A percentile compares a stretch with the other conserved stretches of the same genome.
phyloP scores from a whole-genome alignment of 2,888 invertebrate genomes.

The Marasmarcha lunaedactyla region DNA sequence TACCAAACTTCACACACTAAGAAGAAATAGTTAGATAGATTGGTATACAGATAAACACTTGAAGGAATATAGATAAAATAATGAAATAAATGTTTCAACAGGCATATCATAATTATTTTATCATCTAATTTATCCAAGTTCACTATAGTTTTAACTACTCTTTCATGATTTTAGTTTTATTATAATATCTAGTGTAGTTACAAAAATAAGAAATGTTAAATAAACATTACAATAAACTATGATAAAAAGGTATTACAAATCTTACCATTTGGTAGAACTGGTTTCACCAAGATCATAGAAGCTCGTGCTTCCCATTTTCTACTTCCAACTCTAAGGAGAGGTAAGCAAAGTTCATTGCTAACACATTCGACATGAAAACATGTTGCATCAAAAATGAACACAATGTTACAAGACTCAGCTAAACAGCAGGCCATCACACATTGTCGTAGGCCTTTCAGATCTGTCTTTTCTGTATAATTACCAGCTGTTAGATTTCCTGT shows the following conservation, averaged over 20 bases:
- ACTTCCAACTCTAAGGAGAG: conserved; percentile 62
- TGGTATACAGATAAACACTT: no score
- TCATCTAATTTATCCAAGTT: no score
- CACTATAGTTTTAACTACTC: no score
- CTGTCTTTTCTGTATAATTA: conserved; percentile 68
- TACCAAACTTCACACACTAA: not conserved
- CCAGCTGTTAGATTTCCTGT: conserved; percentile 70
- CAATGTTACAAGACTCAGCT: conserved; percentile 79
- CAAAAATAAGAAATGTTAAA: no score
- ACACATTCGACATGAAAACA: conserved; percentile 84
- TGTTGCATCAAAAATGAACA: conserved; percentile 78
- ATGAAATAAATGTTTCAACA: no score
- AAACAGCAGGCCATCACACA: conserved; percentile 78
- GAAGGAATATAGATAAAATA: no score
- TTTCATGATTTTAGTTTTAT: no score
- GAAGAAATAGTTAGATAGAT: no score
- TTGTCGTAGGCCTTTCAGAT: conserved; percentile 65
- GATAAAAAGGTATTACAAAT: conserved; percentile 3
- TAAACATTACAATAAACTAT: no score
- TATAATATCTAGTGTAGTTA: no score
- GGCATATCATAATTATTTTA: no score
- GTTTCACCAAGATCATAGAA: conserved; percentile 82
- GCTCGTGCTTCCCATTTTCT: conserved; percentile 73
- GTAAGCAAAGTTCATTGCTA: conserved; percentile 78
- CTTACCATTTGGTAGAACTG: conserved; percentile 70